Evolutionary conservation across 2,113 vertebrate species (phyloP), one percentile per base, ranked within the genome.

Genomic region (Embiotoca jacksoni): DNA sequence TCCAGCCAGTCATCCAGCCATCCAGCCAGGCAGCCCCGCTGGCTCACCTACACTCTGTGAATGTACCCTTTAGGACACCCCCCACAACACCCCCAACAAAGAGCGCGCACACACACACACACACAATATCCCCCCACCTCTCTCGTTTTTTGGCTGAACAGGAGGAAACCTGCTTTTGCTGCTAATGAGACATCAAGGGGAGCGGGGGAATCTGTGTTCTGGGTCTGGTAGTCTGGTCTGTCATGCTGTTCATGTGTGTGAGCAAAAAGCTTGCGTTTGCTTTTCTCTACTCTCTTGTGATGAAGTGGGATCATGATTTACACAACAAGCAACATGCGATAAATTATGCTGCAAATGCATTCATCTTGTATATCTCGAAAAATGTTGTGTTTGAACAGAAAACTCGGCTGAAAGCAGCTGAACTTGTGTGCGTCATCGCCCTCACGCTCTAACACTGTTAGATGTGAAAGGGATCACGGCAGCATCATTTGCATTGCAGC

Each of bases 141-240:
- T 49, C 53, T 58, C 30, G 35, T 80, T 87, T 72, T 81, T 79
- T 78, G 69, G 32, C 80, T 33, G 57, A 77, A 82, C 69, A 81
- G 39, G 74, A 88, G 85, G 84, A 88, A 88, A 78, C 68, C 72
- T 81, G 75, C 72, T 60, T 83, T 73, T 85, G 71, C 80, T 70
- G 58, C 81, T 90, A 91, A 91, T 89, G 89, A 92, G 82, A 89
- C 78, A 85, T 84, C 87, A 87, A 87, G 72, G 62, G 83, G 81
- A 82, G 77, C 37, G 55, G 72, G 75, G 72, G 80, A 84, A 85
- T 81, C 54, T 81, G 66, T 68, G 71, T 73, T 59, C 3, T 59
- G 62, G 71, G 60, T 83, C 76, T 60, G 56, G 39, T 60, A 33
- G 82, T 52, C 76, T 15, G 2, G 54, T 81, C 58, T 46, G 64